A percentile compares a stretch with the other conserved stretches of the same genome.
phyloP scores from a whole-genome alignment of 2,797 vertebrate genomes.

The Ceryle rudis region DNA sequence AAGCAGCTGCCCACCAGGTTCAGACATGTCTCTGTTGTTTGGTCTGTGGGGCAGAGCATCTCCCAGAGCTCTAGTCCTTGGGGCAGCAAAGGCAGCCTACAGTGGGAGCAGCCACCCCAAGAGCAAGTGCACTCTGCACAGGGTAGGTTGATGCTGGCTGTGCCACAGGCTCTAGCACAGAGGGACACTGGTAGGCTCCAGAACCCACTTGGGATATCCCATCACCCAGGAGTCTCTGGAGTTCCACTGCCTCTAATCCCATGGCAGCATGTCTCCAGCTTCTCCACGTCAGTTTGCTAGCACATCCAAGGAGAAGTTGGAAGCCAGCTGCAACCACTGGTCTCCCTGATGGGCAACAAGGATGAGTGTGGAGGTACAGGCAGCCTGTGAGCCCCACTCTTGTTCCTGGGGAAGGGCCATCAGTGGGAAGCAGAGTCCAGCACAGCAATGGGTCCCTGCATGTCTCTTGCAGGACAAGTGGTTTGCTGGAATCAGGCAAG shows the following conservation, averaged over 20 bases:
- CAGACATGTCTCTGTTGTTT: not conserved
- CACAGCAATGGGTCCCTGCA: fast-evolving
- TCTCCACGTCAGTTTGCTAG: fast-evolving
- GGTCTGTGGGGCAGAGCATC: not conserved
- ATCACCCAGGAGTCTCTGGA: not conserved
- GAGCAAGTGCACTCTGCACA: not conserved
- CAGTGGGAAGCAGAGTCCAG: not conserved
- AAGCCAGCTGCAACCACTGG: not conserved
- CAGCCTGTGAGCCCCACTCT: not conserved
- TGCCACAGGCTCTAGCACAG: not conserved
- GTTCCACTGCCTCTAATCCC: not conserved
- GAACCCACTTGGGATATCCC: not conserved
- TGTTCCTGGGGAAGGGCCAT: not conserved
- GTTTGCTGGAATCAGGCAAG: not conserved
- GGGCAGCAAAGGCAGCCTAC: not conserved
- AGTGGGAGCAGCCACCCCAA: fast-evolving
- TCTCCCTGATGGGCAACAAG: not conserved
- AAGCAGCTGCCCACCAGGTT: not conserved
- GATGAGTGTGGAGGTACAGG: not conserved
- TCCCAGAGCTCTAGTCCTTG: not conserved
- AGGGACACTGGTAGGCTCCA: not conserved
- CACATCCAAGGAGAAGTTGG: not conserved
- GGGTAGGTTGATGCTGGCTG: not conserved
- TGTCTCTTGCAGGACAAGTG: not conserved
- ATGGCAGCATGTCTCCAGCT: not conserved